Conservation (phyloP, 2,113 vertebrate species). For the Nyctereutes procyonoides region DNA sequence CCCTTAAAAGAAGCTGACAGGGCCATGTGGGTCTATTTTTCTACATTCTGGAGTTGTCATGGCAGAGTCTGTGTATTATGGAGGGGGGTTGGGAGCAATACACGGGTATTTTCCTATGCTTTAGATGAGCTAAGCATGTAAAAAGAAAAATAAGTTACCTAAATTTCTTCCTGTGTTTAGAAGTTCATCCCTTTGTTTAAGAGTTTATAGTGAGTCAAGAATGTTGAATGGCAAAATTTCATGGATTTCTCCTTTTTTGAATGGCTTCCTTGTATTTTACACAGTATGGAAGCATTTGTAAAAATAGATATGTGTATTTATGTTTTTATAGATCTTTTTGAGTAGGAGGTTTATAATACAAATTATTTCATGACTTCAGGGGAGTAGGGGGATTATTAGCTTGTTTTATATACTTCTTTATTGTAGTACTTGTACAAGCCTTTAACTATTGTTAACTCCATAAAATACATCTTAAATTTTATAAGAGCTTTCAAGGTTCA, state of each 20-base stretch:
- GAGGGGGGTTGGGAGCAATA: neutral
- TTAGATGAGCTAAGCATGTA: neutral
- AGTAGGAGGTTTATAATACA: neutral
- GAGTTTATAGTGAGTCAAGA: neutral
- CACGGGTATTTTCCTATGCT: neutral
- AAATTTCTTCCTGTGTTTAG: neutral
- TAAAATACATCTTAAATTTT: constrained; percentile 51
- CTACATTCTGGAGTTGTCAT: neutral
- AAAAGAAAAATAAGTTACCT: neutral
- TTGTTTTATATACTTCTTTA: neutral
- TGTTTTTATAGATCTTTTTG: neutral
- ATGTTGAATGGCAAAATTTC: neutral
- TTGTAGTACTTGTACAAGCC: neutral
- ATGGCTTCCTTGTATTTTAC: neutral
- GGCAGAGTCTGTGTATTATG: neutral
- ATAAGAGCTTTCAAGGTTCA: neutral
- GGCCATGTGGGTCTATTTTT: neutral
- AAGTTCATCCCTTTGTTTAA: neutral
- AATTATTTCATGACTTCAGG: neutral
- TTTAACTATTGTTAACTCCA: neutral
- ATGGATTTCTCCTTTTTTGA: neutral
- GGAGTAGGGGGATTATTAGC: no score
- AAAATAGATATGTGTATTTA: neutral
- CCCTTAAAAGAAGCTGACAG: neutral
- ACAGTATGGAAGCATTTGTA: neutral